phyloP scores from a whole-genome alignment of 92 coral and sea anemone species.

The Parazoanthus swiftii region DNA sequence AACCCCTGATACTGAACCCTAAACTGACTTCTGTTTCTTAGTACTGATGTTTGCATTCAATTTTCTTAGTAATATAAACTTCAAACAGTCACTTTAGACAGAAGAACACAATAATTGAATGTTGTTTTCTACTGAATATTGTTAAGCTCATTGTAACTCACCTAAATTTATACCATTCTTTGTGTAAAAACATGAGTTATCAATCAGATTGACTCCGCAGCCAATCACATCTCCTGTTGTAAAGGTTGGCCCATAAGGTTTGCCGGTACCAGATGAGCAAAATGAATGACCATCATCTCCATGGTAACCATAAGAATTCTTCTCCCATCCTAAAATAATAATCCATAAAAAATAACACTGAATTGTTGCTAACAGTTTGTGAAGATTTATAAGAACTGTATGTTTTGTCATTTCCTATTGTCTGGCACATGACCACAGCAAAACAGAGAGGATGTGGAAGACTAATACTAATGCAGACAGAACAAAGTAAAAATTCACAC shows the following conservation, averaged over 20 bases:
- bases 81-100: no score
- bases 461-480: no score
- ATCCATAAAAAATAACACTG: not conserved
- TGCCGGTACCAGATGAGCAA: conserved; percentile 99
- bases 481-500: no score
- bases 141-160: conserved; percentile 30
- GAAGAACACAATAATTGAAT: no score
- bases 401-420: no score
- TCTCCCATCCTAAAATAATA: conserved; percentile 87
- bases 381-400: not conserved
- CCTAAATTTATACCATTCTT: conserved; percentile 98
- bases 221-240: conserved; percentile 99
- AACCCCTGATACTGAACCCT: no score
- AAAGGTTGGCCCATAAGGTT: conserved; percentile 96
- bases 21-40: not conserved
- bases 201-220: conserved; percentile 91
- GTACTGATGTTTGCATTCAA: not conserved
- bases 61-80: no score
- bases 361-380: not conserved
- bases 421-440: no score
- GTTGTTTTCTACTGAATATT: not conserved
- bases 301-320: conserved; percentile 97
- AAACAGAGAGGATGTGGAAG: no score
- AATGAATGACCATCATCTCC: conserved; percentile 99
- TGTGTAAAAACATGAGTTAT: conserved; percentile 94